A percentile compares a stretch with the other conserved stretches of the same genome.
Evolutionary conservation across 30 jellyfish, hydroid and myxozoan species (phyloP).

Genomic region (Cassiopea xamachana): DNA sequence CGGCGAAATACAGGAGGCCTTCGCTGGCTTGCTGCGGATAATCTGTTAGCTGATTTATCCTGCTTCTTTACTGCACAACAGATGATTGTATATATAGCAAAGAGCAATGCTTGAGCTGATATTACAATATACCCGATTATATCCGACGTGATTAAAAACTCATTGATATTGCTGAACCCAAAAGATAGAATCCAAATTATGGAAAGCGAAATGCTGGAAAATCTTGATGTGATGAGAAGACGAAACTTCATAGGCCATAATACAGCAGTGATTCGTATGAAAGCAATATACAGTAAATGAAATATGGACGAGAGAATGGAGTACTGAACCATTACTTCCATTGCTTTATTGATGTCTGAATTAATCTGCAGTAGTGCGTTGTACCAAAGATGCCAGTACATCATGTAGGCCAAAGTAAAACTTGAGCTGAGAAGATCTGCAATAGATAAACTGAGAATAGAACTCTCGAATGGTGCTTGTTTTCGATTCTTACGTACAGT

Average conservation of each 20-base stretch:
- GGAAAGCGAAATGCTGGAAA: not conserved
- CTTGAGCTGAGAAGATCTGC: conserved; percentile 16
- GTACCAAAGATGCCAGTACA: conserved; percentile 10
- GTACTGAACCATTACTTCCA: not conserved
- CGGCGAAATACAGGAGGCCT: conserved; percentile 1
- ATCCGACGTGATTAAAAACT: not conserved
- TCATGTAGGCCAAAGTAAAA: not conserved
- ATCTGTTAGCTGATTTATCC: not conserved
- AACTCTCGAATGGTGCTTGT: conserved; percentile 8
- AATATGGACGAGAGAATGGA: conserved; percentile 12
- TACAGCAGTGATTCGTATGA: conserved; percentile 8
- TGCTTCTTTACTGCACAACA: conserved; percentile 23
- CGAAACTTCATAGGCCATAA: conserved; percentile 15
- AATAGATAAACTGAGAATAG: conserved; percentile 8
- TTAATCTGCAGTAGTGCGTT: not conserved
- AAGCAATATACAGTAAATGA: conserved; percentile 18
- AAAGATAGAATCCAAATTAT: conserved; percentile 17
- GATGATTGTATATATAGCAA: not conserved
- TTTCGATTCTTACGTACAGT: not conserved
- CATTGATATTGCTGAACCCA: not conserved
- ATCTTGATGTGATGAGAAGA: not conserved
- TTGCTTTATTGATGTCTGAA: not conserved
- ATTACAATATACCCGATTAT: conserved; percentile 6
- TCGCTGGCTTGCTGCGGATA: not conserved
- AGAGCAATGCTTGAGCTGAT: not conserved